Conservation (phyloP, 2,888 invertebrate genomes). For the Apocheima hispidaria region DNA sequence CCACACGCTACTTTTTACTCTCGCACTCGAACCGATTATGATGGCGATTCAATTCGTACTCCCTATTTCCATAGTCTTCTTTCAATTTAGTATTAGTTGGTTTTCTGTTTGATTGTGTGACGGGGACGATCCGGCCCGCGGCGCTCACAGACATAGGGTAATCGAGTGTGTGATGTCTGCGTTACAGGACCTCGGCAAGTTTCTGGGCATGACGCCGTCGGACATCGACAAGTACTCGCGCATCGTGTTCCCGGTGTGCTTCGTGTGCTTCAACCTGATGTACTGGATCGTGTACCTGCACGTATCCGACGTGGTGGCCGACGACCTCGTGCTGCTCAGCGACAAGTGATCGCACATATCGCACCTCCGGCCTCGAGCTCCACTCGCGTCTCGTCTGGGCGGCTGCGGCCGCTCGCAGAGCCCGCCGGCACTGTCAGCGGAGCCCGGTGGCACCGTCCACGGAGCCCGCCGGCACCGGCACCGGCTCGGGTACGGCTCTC, state of each 20-base stretch:
- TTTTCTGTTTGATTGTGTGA: too few species aligned
- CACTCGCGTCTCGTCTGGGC: neutral
- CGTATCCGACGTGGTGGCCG: slow-evolving; percentile 96
- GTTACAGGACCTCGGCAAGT: slow-evolving; percentile 91
- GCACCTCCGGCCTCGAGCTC: slow-evolving; percentile 2
- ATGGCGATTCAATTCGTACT: too few species aligned
- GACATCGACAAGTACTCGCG: slow-evolving; percentile 99
- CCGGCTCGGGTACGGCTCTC: slow-evolving; percentile 7
- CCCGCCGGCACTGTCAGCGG: slow-evolving; percentile 9
- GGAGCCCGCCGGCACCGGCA: slow-evolving; percentile 12
- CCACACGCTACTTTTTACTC: too few species aligned
- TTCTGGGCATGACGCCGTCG: slow-evolving; percentile 95
- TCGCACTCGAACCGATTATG: too few species aligned
- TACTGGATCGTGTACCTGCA: slow-evolving; percentile 98
- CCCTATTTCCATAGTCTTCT: too few species aligned
- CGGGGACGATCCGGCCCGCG: too few species aligned
- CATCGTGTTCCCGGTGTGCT: slow-evolving; percentile 98
- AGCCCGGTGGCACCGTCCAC: slow-evolving; percentile 11
- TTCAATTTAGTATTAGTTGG: too few species aligned
- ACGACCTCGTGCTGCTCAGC: slow-evolving; percentile 93
- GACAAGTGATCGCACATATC: slow-evolving; percentile 51
- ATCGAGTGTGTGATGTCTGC: neutral
- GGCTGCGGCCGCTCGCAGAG: neutral
- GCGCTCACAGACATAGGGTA: too few species aligned
- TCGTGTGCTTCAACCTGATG: slow-evolving; percentile 98